phyloP scores from a whole-genome alignment of 2,113 vertebrate species.

The Corythornis cristatus region DNA sequence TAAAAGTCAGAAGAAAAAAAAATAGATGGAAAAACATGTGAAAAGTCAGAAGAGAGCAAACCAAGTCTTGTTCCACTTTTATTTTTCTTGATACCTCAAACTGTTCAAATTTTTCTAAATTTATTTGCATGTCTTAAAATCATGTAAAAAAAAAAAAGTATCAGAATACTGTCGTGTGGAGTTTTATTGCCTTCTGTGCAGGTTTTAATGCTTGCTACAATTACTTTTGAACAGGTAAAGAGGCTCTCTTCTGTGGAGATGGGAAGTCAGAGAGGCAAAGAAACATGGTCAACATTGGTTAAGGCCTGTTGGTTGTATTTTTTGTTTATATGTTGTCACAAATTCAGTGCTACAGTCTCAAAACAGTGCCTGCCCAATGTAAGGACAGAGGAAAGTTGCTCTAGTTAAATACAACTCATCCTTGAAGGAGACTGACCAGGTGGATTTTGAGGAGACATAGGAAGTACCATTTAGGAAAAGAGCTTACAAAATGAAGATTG shows the following conservation, averaged over 20 bases:
- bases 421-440: not conserved
- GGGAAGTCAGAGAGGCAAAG: not conserved
- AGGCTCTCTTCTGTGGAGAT: not conserved
- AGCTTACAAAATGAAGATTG: not conserved
- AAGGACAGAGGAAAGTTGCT: not conserved
- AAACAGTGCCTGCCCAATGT: fast-evolving
- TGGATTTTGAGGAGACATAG: not conserved
- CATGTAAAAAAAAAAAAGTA: not conserved
- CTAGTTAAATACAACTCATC: not conserved
- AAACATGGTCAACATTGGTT: not conserved
- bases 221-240: not conserved
- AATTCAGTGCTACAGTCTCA: not conserved
- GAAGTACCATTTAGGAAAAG: not conserved
- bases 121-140: not conserved
- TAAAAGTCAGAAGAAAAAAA: not conserved
- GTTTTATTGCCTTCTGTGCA: not conserved
- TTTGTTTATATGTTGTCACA: not conserved
- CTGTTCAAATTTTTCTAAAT: not conserved
- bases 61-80: not conserved
- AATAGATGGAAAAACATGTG: not conserved
- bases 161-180: not conserved
- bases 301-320: not conserved
- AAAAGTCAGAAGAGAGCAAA: not conserved
- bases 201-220: not conserved
- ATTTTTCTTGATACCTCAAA: not conserved